phyloP scores from a whole-genome alignment of 1,140 invertebrate genomes.

The Drosophila asahinai region DNA sequence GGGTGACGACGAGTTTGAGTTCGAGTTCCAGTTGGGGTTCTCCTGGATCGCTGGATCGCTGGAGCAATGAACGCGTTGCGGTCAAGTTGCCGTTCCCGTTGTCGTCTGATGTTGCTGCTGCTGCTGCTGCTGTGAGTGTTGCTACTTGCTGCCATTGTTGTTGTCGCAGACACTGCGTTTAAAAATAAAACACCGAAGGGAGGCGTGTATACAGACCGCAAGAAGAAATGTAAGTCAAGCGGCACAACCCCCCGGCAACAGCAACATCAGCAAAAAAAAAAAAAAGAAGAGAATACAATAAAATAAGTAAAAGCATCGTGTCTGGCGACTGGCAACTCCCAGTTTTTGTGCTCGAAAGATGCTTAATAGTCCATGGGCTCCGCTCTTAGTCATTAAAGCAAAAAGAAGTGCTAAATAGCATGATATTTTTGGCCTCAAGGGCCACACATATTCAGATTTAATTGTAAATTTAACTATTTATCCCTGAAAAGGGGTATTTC shows the following conservation, averaged over 20 bases:
- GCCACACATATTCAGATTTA: background rate
- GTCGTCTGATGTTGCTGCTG: constrained; percentile 34
- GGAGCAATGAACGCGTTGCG: constrained; percentile 78
- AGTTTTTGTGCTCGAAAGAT: constrained; percentile 19
- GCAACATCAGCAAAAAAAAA: constrained; percentile 22
- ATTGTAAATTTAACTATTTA: too few species aligned
- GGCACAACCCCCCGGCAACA: constrained; percentile 42
- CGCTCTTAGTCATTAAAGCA: constrained; percentile 11
- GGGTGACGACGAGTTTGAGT: constrained; percentile 31
- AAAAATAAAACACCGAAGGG: constrained; percentile 66
- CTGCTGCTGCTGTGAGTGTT: constrained; percentile 24
- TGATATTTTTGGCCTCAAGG: background rate
- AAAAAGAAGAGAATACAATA: background rate
- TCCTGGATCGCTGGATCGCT: constrained; percentile 10
- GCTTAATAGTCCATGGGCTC: constrained; percentile 17
- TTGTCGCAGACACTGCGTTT: constrained; percentile 68
- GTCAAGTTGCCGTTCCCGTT: constrained; percentile 72
- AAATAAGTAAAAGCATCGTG: constrained; percentile 11
- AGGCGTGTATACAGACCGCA: constrained; percentile 33
- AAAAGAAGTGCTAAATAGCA: constrained; percentile 16
- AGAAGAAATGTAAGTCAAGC: constrained; percentile 81
- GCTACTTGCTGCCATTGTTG: constrained; percentile 46
- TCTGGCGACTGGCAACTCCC: constrained; percentile 15
- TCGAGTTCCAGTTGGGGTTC: constrained; percentile 33
- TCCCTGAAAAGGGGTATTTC: too few species aligned